Base-by-base conservation (phyloP, 2,797 vertebrate genomes). In the Enteromius afrohamiltoni region DNA sequence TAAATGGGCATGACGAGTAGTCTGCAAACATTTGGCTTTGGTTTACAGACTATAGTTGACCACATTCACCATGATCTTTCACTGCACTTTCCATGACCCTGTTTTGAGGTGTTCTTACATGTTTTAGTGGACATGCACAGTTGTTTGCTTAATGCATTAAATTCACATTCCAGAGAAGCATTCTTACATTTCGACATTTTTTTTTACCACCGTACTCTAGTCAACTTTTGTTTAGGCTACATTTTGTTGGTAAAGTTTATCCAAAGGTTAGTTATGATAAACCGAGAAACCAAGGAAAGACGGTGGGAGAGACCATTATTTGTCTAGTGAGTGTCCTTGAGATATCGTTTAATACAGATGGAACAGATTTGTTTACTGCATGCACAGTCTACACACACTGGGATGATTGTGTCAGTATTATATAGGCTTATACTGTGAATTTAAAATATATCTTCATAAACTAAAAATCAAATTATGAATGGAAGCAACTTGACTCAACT, bases 11-110 rank as follows among this genome's bases (percentile, higher is more conserved):
- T 17, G 67, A 23, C 17, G 40, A 49, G 60, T 16, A 1, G 53
- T 70, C 14, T n/a, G 23, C 4, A 58, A 31, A 80, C 37, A 70
- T 60, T 47, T 71, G 37, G 19, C 17, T 68, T 80, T 60, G 51
- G 29, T 60, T 80, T 45, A 69, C 37, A n/a, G 34, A 60, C 23
- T 34, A 14, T 64, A 65, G 26, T 31, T 80, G 68, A 60, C 40
- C 6, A 21, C 10, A n/a, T 74, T 49, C 71, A 74, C 4, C 47
- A 2, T 14, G 29, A 74, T 64, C 6, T 64, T 31, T 64, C 26
- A 26, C 14, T 31, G 16, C 26, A 31, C 71, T 74, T n/a, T 34
- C 19, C 10, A n/a, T 53, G 47, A n/a, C 31, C 4, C 5, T 53
- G 17, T 21, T 58, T 70, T 70, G 10, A 4, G 13, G n/a, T 26